Evolutionary conservation across 2,797 vertebrate species (phyloP).

Genomic region (Gephyroberyx darwinii): DNA sequence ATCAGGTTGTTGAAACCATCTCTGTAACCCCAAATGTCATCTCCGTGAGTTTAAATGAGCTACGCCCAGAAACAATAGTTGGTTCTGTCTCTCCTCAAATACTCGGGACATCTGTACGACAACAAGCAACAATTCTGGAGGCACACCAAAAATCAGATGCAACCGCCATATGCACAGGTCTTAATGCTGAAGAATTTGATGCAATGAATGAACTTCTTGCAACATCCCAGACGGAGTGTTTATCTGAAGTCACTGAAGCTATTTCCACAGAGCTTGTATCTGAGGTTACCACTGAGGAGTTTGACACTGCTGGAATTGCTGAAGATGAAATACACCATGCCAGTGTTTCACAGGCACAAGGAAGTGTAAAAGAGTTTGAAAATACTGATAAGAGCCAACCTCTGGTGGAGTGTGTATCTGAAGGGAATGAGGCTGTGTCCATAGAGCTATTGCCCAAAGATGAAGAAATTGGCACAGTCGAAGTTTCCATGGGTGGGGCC

Average conservation of each 20-base stretch:
- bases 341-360: constrained; percentile 42
- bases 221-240: constrained; percentile 53
- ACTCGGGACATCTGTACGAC: constrained; percentile 50
- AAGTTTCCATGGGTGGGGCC: constrained; percentile 1
- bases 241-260: constrained; percentile 63
- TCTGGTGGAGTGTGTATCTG: constrained; percentile 20
- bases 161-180: constrained; percentile 43
- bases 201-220: constrained; percentile 48
- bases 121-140: constrained; percentile 57
- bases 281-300: constrained; percentile 55
- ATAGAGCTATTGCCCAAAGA: constrained; percentile 14
- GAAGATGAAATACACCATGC: constrained; percentile 57
- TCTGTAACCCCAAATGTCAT: constrained; percentile 54
- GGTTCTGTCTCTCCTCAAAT: constrained; percentile 45
- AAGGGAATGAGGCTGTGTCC: constrained; percentile 17
- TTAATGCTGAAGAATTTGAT: constrained; percentile 57
- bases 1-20: constrained; percentile 84
- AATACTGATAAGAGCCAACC: constrained; percentile 22
- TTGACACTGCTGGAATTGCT: constrained; percentile 49
- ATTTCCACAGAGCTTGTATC: constrained; percentile 62
- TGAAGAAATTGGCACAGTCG: constrained; percentile 16
- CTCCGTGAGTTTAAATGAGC: constrained; percentile 50
- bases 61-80: constrained; percentile 46
- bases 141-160: constrained; percentile 62
- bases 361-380: constrained; percentile 32